Evolutionary conservation across 1,140 invertebrate species (phyloP).

Genomic region (Plodia interpunctella): DNA sequence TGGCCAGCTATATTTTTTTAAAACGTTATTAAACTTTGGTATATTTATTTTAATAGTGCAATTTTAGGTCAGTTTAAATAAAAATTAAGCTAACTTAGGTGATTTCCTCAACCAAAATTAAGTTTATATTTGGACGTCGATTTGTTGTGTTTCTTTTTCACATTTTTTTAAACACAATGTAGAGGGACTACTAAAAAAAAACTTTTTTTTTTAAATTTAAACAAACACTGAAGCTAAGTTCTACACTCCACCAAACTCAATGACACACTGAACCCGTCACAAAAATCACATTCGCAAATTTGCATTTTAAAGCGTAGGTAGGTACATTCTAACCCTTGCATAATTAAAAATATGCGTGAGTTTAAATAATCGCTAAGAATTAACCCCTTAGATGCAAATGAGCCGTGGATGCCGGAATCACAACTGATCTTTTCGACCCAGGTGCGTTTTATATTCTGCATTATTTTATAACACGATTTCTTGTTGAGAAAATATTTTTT

Average conservation of each 20-base stretch:
- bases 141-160: background rate
- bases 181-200: background rate
- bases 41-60: background rate
- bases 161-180: background rate
- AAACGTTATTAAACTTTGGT: constrained; percentile 11
- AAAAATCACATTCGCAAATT: constrained; percentile 48
- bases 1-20: background rate
- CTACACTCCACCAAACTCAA: constrained; percentile 51
- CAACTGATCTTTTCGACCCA: constrained; percentile 51
- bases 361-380: constrained; percentile 67
- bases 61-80: too few relatives aligned
- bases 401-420: constrained; percentile 52
- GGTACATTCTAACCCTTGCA: constrained; percentile 71
- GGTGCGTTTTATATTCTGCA: constrained; percentile 38
- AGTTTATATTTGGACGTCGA: background rate
- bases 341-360: constrained; percentile 75
- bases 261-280: constrained; percentile 51
- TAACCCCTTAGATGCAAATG: constrained; percentile 73
- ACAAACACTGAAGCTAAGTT: constrained; percentile 22
- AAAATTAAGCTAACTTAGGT: background rate
- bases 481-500: background rate
- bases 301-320: constrained; percentile 57
- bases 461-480: background rate
- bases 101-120: background rate
- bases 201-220: background rate